Evolutionary conservation across 2,888 invertebrate species (phyloP).

Genomic region (Eristalis tenax): DNA sequence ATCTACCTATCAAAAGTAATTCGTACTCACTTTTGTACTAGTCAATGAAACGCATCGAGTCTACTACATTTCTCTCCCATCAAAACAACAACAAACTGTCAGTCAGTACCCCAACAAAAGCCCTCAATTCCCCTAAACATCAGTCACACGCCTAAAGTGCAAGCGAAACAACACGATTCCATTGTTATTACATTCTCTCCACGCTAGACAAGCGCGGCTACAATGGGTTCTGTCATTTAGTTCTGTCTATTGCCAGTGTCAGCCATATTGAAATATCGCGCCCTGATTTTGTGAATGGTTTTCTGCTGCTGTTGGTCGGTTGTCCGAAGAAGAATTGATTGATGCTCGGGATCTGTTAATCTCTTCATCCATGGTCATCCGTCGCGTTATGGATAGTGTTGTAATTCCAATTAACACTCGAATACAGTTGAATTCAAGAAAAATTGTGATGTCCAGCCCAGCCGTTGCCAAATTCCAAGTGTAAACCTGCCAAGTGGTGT

Average conservation of each 20-base stretch:
- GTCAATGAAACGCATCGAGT: neutral
- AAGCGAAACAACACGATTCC: conserved; percentile 15
- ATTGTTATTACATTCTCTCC: conserved; percentile 58
- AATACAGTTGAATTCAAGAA: conserved; percentile 29
- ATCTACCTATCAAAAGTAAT: neutral
- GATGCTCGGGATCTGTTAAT: conserved; percentile 47
- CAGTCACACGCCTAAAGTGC: conserved; percentile 47
- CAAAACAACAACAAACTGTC: conserved; percentile 68
- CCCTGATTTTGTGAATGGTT: conserved; percentile 69
- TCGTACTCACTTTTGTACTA: neutral
- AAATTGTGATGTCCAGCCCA: conserved; percentile 36
- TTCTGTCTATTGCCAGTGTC: conserved; percentile 54
- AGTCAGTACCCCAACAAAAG: conserved; percentile 30
- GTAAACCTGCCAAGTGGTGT: conserved; percentile 38
- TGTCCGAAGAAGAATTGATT: conserved; percentile 59
- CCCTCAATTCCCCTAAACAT: conserved; percentile 24
- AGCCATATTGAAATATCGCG: conserved; percentile 72
- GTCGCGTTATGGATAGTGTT: conserved; percentile 63
- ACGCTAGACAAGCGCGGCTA: conserved; percentile 44
- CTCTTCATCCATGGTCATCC: conserved; percentile 26
- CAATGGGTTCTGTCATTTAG: conserved; percentile 45
- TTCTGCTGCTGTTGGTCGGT: conserved; percentile 54
- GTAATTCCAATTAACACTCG: conserved; percentile 33
- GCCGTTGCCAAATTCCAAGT: conserved; percentile 51
- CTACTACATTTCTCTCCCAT: conserved; percentile 35